These are phyloP conservation scores for Indicator maculatus DNA, from an alignment of 2,113 vertebrate genomes.

Conservation along the genomic window DNA sequence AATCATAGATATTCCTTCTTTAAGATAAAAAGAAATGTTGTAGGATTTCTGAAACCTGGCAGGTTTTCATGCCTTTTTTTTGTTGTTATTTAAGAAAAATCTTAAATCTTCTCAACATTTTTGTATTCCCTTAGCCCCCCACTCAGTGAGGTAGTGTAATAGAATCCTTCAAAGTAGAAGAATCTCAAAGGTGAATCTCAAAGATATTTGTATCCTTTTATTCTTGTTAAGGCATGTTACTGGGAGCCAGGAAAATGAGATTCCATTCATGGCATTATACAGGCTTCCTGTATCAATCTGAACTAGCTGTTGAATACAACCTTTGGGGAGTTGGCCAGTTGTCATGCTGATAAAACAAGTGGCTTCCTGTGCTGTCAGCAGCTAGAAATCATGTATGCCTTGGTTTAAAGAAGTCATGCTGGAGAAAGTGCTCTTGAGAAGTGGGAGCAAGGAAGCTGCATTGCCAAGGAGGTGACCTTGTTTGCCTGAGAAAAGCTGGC, in stretches of 20 bases:
- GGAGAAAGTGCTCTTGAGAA: not conserved
- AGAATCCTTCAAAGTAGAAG: not conserved
- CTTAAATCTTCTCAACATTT: not conserved
- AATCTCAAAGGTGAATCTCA: not conserved
- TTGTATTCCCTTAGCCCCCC: not conserved
- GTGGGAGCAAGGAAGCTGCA: not conserved
- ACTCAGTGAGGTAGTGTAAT: too few species aligned
- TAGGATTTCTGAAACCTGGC: not conserved
- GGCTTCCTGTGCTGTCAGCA: not conserved
- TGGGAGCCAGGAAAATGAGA: constrained; percentile 23
- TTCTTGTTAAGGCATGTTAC: constrained; percentile 4
- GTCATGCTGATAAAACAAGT: not conserved
- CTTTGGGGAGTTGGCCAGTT: not conserved
- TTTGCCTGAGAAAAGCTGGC: not conserved
- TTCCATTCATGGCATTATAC: constrained; percentile 7
- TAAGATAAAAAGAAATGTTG: too few species aligned
- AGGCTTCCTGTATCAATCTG: not conserved
- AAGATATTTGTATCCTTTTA: not conserved
- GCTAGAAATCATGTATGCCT: not conserved
- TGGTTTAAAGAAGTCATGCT: too few species aligned
- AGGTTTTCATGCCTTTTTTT: not conserved
- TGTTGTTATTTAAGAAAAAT: not conserved
- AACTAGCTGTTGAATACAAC: not conserved
- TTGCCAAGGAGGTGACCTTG: not conserved
- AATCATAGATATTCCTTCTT: too few species aligned